These are phyloP conservation scores for Cryptocephalus primarius DNA, from an alignment of 2,888 invertebrate genomes.

Conservation along the genomic window DNA sequence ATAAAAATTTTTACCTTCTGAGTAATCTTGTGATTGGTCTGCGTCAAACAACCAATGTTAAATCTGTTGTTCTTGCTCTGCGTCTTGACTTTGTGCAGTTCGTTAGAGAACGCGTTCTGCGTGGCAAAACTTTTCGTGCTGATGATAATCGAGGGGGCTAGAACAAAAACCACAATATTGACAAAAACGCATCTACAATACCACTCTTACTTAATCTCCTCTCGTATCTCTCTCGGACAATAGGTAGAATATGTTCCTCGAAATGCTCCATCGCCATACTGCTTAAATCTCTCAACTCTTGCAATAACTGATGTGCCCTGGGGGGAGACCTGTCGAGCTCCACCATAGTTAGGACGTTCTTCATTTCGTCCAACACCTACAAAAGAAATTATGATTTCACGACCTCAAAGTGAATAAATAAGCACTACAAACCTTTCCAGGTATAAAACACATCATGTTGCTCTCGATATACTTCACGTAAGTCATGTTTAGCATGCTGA, in stretches of 20 bases:
- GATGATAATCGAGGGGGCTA: neutral
- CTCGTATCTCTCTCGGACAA: conserved; percentile 25
- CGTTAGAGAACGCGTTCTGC: conserved; percentile 19
- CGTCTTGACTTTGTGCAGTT: conserved; percentile 31
- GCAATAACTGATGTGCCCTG: conserved; percentile 63
- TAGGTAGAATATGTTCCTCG: conserved; percentile 73
- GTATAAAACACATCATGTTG: conserved; percentile 82
- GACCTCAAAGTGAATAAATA: neutral
- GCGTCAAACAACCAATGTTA: conserved; percentile 27
- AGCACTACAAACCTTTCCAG: conserved; percentile 62
- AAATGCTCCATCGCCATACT: conserved; percentile 96
- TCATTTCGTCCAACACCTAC: conserved; percentile 81
- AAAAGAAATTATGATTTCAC: conserved; percentile 7
- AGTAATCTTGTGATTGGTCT: conserved; percentile 31
- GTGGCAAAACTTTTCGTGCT: conserved; percentile 2
- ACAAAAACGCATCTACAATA: neutral
- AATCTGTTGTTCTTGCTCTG: conserved; percentile 28
- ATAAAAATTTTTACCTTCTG: conserved; percentile 20
- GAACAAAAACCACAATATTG: conserved; percentile 2
- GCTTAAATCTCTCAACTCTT: conserved; percentile 83
- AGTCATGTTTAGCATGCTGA: conserved; percentile 89
- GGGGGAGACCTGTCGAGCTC: conserved; percentile 56
- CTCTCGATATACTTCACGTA: conserved; percentile 80
- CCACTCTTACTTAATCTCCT: conserved; percentile 16
- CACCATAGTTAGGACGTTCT: conserved; percentile 59